Evolutionary conservation across 1,140 invertebrate species (phyloP).

Genomic region (Heterodera schachtii): DNA sequence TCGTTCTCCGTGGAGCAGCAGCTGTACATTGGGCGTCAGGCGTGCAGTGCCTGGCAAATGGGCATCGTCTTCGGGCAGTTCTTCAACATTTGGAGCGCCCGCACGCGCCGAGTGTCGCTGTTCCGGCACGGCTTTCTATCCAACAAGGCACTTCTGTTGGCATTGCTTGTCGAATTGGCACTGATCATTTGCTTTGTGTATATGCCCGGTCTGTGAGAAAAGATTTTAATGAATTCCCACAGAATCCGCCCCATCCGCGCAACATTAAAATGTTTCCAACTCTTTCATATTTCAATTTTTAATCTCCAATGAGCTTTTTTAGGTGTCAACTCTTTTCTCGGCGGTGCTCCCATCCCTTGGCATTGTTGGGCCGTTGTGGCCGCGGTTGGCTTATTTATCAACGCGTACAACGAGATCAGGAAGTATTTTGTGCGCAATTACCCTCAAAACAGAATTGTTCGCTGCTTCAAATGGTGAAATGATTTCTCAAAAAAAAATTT

Average conservation of each 20-base stretch:
- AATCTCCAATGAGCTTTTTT: neutral
- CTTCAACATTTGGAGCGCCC: slow-evolving; percentile 50
- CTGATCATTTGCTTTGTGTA: slow-evolving; percentile 45
- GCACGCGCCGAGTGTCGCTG: slow-evolving; percentile 44
- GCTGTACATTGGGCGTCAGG: slow-evolving; percentile 44
- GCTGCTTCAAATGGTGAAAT: slow-evolving; percentile 34
- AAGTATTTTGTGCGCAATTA: slow-evolving; percentile 41
- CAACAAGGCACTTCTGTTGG: slow-evolving; percentile 38
- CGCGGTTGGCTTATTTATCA: slow-evolving; percentile 41
- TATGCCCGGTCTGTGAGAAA: slow-evolving; percentile 35
- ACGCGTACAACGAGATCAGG: slow-evolving; percentile 47
- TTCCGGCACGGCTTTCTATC: slow-evolving; percentile 50
- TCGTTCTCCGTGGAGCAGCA: slow-evolving; percentile 46
- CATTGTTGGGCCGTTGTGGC: slow-evolving; percentile 49
- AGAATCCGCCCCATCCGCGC: no score
- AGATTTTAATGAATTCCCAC: neutral
- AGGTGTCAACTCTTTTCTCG: slow-evolving; percentile 45
- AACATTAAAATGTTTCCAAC: no score
- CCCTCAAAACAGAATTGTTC: slow-evolving; percentile 27
- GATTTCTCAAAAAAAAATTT: no score
- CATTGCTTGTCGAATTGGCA: slow-evolving; percentile 42
- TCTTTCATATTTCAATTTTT: neutral
- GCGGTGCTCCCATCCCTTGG: slow-evolving; percentile 46
- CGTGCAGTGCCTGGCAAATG: slow-evolving; percentile 55
- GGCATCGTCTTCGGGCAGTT: slow-evolving; percentile 57